A percentile compares a stretch with the other conserved stretches of the same genome.
Conservation (phyloP, 2,797 vertebrate genomes). For the Centroberyx gerrardi region DNA sequence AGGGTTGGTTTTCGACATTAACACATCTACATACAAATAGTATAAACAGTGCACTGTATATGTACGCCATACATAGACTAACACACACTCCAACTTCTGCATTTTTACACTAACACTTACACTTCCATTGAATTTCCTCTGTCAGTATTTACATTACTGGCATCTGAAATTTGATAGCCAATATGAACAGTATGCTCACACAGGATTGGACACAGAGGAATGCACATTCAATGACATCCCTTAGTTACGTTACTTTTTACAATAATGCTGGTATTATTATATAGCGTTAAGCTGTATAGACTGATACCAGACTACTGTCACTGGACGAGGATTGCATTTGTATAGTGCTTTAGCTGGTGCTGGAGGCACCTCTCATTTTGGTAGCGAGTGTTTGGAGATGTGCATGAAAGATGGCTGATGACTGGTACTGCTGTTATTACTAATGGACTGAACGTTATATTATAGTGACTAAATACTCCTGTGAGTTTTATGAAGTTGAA, state of each 20-base stretch:
- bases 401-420: conserved; percentile 55
- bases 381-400: conserved; percentile 50
- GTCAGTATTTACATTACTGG: conserved; percentile 40
- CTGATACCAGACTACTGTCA: conserved; percentile 55
- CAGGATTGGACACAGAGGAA: conserved; percentile 27
- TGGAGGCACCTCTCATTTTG: conserved; percentile 36
- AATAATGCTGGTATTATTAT: conserved; percentile 49
- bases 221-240: conserved; percentile 32
- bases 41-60: conserved; percentile 34
- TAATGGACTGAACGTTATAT: conserved; percentile 37
- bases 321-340: conserved; percentile 44
- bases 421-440: conserved; percentile 51
- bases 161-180: conserved; percentile 44
- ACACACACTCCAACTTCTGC: conserved; percentile 34
- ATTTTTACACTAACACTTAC: conserved; percentile 25
- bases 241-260: conserved; percentile 44
- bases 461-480: conserved; percentile 39
- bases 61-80: conserved; percentile 46
- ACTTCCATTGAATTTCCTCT: conserved; percentile 16
- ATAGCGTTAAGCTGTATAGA: conserved; percentile 56
- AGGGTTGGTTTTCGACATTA: conserved; percentile 18
- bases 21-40: conserved; percentile 34
- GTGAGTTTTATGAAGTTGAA: conserved; percentile 41
- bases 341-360: conserved; percentile 44
- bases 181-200: conserved; percentile 34